Percentiles rank a stretch among this genome's conserved stretches.
Conservation (phyloP, 2,888 invertebrate genomes). For the Agrenia bidenticulata region DNA sequence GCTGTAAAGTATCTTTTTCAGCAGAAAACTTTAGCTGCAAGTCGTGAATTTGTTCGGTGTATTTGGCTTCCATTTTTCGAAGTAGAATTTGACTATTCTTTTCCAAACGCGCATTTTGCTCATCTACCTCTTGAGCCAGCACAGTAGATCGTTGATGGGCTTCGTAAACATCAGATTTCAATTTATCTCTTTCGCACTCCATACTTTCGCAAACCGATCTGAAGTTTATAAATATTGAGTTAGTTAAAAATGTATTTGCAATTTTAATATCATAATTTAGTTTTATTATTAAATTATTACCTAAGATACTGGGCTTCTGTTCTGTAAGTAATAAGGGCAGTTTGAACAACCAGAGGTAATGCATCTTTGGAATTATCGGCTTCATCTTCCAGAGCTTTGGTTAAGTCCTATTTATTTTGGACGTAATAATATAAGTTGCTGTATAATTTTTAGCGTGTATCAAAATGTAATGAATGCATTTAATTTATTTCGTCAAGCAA, state of each 20-base stretch:
- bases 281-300: conserved; percentile 54
- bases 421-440: too few species aligned
- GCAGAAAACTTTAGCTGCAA: conserved; percentile 68
- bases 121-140: conserved; percentile 87
- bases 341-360: conserved; percentile 63
- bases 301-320: conserved; percentile 66
- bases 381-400: conserved; percentile 50
- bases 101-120: conserved; percentile 80
- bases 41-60: conserved; percentile 72
- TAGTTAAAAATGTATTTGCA: too few species aligned
- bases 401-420: conserved; percentile 39
- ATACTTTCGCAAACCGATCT: conserved; percentile 64
- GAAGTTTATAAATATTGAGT: neutral
- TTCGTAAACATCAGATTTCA: conserved; percentile 74
- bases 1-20: conserved; percentile 73
- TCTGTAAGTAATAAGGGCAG: conserved; percentile 68
- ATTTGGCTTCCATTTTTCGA: conserved; percentile 71
- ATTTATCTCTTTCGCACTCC: conserved; percentile 75
- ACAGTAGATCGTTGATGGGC: conserved; percentile 78
- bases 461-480: too few species aligned
- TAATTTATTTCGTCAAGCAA: too few species aligned
- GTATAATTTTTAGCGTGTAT: neutral
- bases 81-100: conserved; percentile 66
- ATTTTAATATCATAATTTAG: too few species aligned
- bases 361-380: conserved; percentile 53